Base-by-base conservation (phyloP, 1,140 invertebrate species). In the Drosophila micromelanica region DNA sequence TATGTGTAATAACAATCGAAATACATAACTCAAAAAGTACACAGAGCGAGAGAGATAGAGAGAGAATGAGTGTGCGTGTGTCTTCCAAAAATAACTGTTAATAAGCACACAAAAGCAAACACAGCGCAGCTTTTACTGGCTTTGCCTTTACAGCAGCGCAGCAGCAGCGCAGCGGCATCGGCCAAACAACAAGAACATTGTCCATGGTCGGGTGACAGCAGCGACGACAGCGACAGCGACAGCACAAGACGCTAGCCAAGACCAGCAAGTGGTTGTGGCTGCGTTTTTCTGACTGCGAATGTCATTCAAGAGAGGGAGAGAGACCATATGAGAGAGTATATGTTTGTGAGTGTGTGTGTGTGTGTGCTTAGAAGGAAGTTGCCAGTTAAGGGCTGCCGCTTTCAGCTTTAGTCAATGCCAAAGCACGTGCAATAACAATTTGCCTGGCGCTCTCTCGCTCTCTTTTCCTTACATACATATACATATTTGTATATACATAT, bases 51-150 rank as follows among this genome's bases (percentile, higher is more conserved):
- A 30, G 40, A 23, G 11, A 30, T 12, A 27, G 11, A 30, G 23
- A 49, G 45, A 9, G 15, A 27, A 27, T 5, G 55, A 32, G 54
- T 61, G 59, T 74, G 60, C 55, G 60, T 70, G 56, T 59, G 52
- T 45, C 76, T 85, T 80, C 80, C 76, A 85, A 85, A 85, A 85
- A 85, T 85, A 85, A 85, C 73, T 85, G 80, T 85, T 73, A 60
- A 67, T 67, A 77, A 70, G 72, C 85, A 85, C 46, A 49, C 49
- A 51, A 49, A 48, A 32, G 48, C 32, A 40, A 65, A 45, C 30
- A 49, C 32, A 23, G 5, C 17, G 42, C 37, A 51, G 27, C 23
- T 62, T 40, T 52, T 30, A 52, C 60, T 52, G 37, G 2, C 37
- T 52, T 45, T 35, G 32, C 7, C 32, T 35, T 35, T 9, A 7